Conservation (phyloP, 2,113 vertebrate species). For the Holacanthus passer region DNA sequence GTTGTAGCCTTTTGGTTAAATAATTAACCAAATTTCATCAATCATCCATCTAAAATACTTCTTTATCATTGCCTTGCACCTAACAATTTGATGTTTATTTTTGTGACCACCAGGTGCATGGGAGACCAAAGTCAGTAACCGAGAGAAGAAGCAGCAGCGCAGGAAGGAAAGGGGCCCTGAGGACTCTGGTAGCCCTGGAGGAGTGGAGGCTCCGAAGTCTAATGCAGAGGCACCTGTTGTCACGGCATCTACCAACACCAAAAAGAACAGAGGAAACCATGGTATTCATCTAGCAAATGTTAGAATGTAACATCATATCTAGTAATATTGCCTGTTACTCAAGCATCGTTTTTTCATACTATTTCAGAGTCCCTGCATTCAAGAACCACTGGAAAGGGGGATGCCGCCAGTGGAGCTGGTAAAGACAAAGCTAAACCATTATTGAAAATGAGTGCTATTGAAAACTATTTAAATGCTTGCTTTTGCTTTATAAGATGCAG, state of each 20-base stretch:
- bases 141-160: conserved; percentile 95
- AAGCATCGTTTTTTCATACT: not conserved
- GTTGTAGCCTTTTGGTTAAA: not conserved
- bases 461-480: not conserved
- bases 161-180: conserved; percentile 93
- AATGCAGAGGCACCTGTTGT: conserved; percentile 79
- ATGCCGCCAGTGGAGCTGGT: conserved; percentile 84
- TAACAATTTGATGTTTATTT: not conserved
- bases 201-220: conserved; percentile 72
- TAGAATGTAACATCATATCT: too few relatives aligned
- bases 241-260: conserved; percentile 80
- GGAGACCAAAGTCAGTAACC: conserved; percentile 98
- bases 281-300: conserved; percentile 29
- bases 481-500: not conserved
- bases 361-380: conserved; percentile 70
- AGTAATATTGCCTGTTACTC: too few relatives aligned
- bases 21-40: not conserved
- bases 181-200: conserved; percentile 85
- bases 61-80: not conserved
- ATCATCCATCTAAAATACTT: not conserved
- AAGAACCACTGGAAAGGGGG: conserved; percentile 85
- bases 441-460: not conserved
- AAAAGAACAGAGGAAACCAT: conserved; percentile 90
- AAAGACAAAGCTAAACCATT: conserved; percentile 55
- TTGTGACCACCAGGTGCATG: conserved; percentile 87